Evolutionary conservation across 2,797 vertebrate genomes (phyloP).

Genomic region (Luscinia megarhynchos): DNA sequence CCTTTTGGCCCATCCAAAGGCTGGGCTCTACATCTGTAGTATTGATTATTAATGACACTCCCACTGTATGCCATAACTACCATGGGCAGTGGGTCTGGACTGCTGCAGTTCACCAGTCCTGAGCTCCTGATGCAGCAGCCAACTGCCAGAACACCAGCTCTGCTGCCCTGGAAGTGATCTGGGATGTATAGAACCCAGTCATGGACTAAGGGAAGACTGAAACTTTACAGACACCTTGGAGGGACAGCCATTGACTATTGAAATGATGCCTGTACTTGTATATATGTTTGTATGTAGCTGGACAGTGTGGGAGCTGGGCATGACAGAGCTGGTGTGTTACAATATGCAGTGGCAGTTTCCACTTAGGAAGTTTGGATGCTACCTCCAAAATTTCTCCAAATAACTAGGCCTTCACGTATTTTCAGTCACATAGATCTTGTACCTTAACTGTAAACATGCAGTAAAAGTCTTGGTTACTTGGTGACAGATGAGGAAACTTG

Average conservation of each 20-base stretch:
- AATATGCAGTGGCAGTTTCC: neutral
- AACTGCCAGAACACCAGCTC: neutral
- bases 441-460: neutral
- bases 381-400: neutral
- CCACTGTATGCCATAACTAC: too few species aligned
- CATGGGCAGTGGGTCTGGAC: fast-evolving
- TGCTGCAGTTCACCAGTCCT: neutral
- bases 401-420: neutral
- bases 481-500: neutral
- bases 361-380: neutral
- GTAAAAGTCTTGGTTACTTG: neutral
- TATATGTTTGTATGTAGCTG: neutral
- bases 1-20: neutral
- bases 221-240: neutral
- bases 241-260: neutral
- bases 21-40: neutral
- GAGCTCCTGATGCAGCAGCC: neutral
- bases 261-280: neutral
- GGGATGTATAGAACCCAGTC: neutral
- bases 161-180: neutral
- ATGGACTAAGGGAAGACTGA: neutral
- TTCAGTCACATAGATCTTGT: neutral
- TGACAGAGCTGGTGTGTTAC: neutral
- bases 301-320: neutral
- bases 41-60: neutral